phyloP scores from a whole-genome alignment of 2,888 invertebrate species.

The Trachelus stipa region DNA sequence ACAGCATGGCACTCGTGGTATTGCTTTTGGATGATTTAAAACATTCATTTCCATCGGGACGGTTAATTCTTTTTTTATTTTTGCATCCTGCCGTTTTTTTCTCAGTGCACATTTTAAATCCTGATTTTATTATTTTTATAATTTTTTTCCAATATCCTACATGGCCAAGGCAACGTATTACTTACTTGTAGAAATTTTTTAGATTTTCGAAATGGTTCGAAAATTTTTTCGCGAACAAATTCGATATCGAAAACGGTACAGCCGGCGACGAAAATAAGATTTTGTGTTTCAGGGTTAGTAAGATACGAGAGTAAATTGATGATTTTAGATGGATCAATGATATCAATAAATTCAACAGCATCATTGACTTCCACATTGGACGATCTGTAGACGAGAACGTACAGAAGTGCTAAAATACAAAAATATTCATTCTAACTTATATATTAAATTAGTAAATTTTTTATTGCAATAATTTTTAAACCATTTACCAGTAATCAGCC shows the following conservation, averaged over 20 bases:
- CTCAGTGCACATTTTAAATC: background rate
- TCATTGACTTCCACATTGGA: conserved; percentile 22
- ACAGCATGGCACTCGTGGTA: conserved; percentile 7
- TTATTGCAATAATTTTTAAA: background rate
- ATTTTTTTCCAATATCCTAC: background rate
- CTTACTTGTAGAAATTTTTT: conserved; percentile 11
- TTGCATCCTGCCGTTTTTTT: background rate
- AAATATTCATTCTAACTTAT: background rate
- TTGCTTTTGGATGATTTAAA: conserved; percentile 9
- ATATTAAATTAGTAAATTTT: background rate
- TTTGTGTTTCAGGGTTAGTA: conserved; percentile 19
- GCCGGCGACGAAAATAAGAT: conserved; percentile 18
- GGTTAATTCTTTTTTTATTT: conserved; percentile 5
- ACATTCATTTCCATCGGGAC: conserved; percentile 19
- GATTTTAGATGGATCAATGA: conserved; percentile 26
- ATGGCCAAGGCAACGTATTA: background rate
- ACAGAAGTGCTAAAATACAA: conserved; percentile 30
- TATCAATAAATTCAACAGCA: conserved; percentile 27
- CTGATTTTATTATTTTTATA: background rate
- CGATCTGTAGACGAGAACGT: conserved; percentile 30
- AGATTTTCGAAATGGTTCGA: conserved; percentile 16
- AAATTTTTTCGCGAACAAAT: conserved; percentile 15
- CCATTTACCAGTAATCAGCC: conserved; percentile 8
- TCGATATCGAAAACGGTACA: conserved; percentile 14
- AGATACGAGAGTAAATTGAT: conserved; percentile 29